These are phyloP conservation scores for Lypha dubia DNA, from an alignment of 2,888 invertebrate genomes.

Conservation along the genomic window DNA sequence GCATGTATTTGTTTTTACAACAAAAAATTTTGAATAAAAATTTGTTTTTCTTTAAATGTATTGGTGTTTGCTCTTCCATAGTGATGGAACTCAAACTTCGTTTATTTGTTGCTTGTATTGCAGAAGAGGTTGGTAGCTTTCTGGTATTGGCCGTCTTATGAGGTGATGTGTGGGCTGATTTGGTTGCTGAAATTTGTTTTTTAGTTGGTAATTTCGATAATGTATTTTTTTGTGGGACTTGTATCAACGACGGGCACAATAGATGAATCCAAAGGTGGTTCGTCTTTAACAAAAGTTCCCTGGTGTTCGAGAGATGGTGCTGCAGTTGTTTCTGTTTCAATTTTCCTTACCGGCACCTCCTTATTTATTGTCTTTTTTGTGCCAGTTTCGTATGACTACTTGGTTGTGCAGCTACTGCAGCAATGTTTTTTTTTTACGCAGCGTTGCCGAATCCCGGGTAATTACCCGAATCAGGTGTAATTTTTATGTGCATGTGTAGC, in stretches of 20 bases:
- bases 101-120: conserved; percentile 45
- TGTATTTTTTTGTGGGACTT: conserved; percentile 77
- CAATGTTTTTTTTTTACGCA: too few species aligned
- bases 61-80: too few species aligned
- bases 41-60: too few species aligned
- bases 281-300: conserved; percentile 96
- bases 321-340: conserved; percentile 53
- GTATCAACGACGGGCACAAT: conserved; percentile 81
- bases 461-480: too few species aligned
- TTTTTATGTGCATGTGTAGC: too few species aligned
- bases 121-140: conserved; percentile 66
- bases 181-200: conserved; percentile 37
- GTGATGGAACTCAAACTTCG: conserved; percentile 72
- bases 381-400: conserved; percentile 67
- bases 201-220: conserved; percentile 81
- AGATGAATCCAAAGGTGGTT: conserved; percentile 83
- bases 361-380: conserved; percentile 75
- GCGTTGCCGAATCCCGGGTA: too few species aligned
- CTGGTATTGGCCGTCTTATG: conserved; percentile 71
- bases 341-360: conserved; percentile 6
- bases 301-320: conserved; percentile 88
- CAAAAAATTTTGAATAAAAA: too few species aligned
- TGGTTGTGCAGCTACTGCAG: conserved; percentile 30
- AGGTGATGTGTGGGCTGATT: conserved; percentile 76
- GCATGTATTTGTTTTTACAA: too few species aligned